phyloP scores from a whole-genome alignment of 1,140 invertebrate species.

The Cydia splendana region DNA sequence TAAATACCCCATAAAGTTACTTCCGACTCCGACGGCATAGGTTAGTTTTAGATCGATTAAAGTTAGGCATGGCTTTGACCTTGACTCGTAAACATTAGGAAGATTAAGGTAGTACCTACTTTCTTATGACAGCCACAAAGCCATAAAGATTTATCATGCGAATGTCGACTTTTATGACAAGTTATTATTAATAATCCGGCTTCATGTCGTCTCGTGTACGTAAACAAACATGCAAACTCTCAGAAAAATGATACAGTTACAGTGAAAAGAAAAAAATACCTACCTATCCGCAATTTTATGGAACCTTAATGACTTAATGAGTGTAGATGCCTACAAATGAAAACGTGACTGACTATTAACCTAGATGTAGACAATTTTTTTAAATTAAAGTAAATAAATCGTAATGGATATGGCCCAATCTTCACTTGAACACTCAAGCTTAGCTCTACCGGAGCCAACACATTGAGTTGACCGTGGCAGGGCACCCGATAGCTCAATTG shows the following conservation, averaged over 20 bases:
- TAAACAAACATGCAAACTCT: conserved; percentile 7
- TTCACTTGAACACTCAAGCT: too few relatives aligned
- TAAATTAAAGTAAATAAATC: too few relatives aligned
- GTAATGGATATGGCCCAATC: too few relatives aligned
- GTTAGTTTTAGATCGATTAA: not conserved
- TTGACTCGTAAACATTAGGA: not conserved
- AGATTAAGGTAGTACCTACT: not conserved
- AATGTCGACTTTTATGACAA: conserved; percentile 11
- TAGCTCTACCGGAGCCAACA: too few relatives aligned
- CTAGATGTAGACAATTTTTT: too few relatives aligned
- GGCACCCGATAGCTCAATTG: too few relatives aligned
- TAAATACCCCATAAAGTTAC: too few relatives aligned
- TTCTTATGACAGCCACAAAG: not conserved
- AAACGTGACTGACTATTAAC: too few relatives aligned
- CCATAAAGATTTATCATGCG: not conserved
- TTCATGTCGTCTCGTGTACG: not conserved
- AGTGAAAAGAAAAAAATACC: not conserved
- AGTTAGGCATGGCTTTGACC: not conserved
- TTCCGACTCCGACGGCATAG: not conserved
- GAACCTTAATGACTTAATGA: too few relatives aligned
- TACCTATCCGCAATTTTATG: too few relatives aligned
- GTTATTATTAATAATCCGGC: not conserved
- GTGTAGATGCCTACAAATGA: too few relatives aligned
- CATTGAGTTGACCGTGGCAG: too few relatives aligned
- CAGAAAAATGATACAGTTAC: not conserved